Evolutionary conservation across 1,140 invertebrate species (phyloP), one percentile per base, ranked within the genome.

Genomic region (Drosophila ercepeae): DNA sequence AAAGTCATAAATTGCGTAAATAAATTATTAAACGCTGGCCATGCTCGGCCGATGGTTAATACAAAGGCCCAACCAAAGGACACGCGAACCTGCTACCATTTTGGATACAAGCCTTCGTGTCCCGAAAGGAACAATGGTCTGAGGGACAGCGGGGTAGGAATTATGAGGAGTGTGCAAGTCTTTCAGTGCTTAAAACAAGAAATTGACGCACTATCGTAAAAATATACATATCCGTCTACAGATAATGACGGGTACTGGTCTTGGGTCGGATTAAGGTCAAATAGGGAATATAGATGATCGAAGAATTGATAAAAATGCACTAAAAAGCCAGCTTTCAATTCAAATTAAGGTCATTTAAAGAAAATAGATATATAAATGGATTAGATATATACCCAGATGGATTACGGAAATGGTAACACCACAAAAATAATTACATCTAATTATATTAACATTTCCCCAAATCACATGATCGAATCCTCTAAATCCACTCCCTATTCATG

Each of bases 1-100:
- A 50, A 68, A 75, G 64, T 78, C 75, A 84, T 76, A 86, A 84
- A 78, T 82, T 89, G 82, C 82, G 82, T 78, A 88, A 88, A 88
- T 88, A 44, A 88, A 82, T 88, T 88, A 86, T 88, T 88, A 71
- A 88, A 48, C 54, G 13, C 29, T 45, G 21, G 45, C 27, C 18
- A 44, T 46, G 51, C 36, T 32, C 16, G 77, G 50, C 42, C 44
- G 73, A 52, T 71, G 53, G 58, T 42, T 49, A 68, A 29, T 53
- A 57, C 59, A 67, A 57, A 19, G 23, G 46, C 32, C 29, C 21
- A 18, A 41, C 46, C 13, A 27, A 64, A 44, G 60, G 53, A 63
- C 78, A 83, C 78, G 78, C 78, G 29, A 81, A 13, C 48, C 29
- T 11, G 45, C 41, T 41, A 11, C 14, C 18, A 54, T 50, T 50